Percentiles rank a stretch among this genome's conserved stretches.
These are phyloP conservation scores for Odontomachus brunneus DNA, from an alignment of 1,140 invertebrate genomes.

Conservation along the genomic window DNA sequence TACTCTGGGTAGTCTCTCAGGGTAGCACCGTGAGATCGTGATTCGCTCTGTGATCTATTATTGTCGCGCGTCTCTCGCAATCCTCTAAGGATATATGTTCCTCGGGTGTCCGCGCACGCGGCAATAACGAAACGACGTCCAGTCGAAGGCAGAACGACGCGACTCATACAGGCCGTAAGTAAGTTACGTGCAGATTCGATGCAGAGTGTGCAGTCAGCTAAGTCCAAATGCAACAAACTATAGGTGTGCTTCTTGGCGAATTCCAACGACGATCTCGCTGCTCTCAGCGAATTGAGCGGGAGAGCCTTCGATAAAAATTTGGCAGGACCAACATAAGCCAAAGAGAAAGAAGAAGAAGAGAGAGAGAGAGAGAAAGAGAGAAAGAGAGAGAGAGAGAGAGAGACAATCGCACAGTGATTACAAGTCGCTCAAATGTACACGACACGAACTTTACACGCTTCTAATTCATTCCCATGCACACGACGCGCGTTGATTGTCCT, in stretches of 20 bases:
- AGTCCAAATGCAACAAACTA: constrained; percentile 45
- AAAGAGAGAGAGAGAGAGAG: background rate
- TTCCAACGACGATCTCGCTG: constrained; percentile 13
- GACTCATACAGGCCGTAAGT: constrained; percentile 29
- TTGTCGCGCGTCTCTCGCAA: constrained; percentile 8
- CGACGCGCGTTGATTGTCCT: background rate
- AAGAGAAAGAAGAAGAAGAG: background rate
- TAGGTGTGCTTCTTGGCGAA: constrained; percentile 15
- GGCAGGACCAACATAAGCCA: constrained; percentile 10
- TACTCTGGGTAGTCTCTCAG: background rate
- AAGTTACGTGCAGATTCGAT: constrained; percentile 53
- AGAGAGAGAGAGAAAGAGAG: too few relatives aligned
- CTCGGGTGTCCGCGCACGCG: background rate
- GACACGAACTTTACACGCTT: constrained; percentile 42
- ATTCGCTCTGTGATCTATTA: constrained; percentile 12
- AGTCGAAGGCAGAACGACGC: constrained; percentile 25
- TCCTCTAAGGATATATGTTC: background rate
- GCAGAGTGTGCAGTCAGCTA: constrained; percentile 43
- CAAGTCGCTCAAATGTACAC: constrained; percentile 12
- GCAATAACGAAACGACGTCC: background rate
- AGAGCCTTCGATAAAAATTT: background rate
- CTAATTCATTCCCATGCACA: constrained; percentile 42
- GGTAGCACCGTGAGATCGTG: background rate
- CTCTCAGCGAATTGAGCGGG: background rate
- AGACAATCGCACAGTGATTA: constrained; percentile 33